Base-by-base conservation (phyloP, 2,797 vertebrate species). In the Galaxias olidus region DNA sequence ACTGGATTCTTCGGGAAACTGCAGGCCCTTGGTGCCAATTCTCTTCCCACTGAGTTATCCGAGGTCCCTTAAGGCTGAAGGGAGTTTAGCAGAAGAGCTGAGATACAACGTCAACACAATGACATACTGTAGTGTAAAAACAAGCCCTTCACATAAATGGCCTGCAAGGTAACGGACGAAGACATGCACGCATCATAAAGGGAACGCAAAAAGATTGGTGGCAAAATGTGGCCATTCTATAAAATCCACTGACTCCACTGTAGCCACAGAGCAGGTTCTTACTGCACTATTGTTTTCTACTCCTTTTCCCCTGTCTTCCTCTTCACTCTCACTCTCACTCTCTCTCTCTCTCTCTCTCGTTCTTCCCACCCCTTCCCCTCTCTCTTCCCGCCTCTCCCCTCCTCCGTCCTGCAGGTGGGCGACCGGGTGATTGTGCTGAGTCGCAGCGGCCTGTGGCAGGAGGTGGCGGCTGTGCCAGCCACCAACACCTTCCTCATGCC, bases 361-460 rank as follows among this genome's bases (percentile, higher is more conserved):
- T 19, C 43, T 6, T 59, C 12, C 10, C 10, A 64, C 49, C 42
- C 58, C 47, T 59, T 3, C 6, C n/a, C 61, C 49, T 15, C n/a
- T 13, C 52, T 13, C 10, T n/a, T 40, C 0, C 43, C 17, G 14
- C 19, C 20, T 44, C 18, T 42, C 19, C 10, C n/a, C n/a, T 30
- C 46, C n/a, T 15, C 41, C 41, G 41, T 63, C 15, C 14, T 12
- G 54, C 57, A 96, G 96, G 92, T 94, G 17, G 96, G 95, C 0
- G 95, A 97, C 74, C 91, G 93, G 6, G 94, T 97, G 42, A 93
- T 97, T 80, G 66, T 90, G 4, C 45, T 96, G 82, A 84, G 66
- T 18, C 77, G 78, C 53, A 84, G 83, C 0, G 95, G 94, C 30
- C 85, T 95, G 79, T 97, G 94, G 94, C 95, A 96, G 88, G 95